phyloP scores from a whole-genome alignment of 2,888 invertebrate species.

The Drosophila mimetica region DNA sequence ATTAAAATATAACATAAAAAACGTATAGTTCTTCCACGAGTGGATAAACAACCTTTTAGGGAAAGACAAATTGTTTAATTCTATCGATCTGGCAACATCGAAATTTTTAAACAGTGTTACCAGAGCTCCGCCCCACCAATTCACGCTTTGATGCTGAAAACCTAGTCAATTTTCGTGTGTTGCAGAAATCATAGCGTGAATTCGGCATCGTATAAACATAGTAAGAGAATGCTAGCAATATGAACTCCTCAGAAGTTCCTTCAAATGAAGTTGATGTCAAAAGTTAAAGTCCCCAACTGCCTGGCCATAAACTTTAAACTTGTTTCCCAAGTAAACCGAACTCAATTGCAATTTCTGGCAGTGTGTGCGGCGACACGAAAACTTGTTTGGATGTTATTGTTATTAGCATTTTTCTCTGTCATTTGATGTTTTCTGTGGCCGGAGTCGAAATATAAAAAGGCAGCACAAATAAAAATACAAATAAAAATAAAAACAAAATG shows the following conservation, averaged over 20 bases:
- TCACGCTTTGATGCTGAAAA: too few species aligned
- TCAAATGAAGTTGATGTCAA: constrained; percentile 7
- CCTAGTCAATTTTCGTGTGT: too few species aligned
- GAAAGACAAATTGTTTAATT: too few species aligned
- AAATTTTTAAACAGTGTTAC: too few species aligned
- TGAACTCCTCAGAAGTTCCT: constrained; percentile 1
- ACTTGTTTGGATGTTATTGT: constrained; percentile 71
- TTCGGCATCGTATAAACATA: too few species aligned
- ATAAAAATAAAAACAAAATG: constrained; percentile 49
- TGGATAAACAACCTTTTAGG: too few species aligned
- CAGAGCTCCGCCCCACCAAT: too few species aligned
- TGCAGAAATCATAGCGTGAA: too few species aligned
- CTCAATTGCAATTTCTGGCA: constrained; percentile 36
- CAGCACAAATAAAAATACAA: constrained; percentile 9
- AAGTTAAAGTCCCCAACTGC: constrained; percentile 3
- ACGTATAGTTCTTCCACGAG: too few species aligned
- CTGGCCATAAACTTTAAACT: constrained; percentile 15
- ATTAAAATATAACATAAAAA: too few species aligned
- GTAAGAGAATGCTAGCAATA: not conserved
- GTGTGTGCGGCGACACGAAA: constrained; percentile 25
- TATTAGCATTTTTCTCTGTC: constrained; percentile 77
- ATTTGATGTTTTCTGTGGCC: constrained; percentile 54
- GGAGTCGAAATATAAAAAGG: constrained; percentile 57
- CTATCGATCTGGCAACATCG: too few species aligned
- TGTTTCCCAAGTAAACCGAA: constrained; percentile 41